Evolutionary conservation across 2,888 invertebrate genomes (phyloP), one percentile per base, ranked within the genome.

Genomic region (Ichneumon xanthorius): DNA sequence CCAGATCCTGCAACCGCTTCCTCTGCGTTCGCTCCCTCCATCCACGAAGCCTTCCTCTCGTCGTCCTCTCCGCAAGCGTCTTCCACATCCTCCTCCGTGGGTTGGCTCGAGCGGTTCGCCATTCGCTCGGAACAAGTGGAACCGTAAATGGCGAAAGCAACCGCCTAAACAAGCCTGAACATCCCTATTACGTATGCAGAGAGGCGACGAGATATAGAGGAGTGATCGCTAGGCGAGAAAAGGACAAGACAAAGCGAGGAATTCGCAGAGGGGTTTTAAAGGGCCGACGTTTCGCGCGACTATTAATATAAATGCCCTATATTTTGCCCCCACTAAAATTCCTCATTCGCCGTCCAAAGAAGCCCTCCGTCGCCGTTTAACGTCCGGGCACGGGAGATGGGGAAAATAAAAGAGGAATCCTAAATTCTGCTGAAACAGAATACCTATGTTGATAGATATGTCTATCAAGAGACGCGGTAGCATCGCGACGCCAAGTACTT

Each of bases 121-220:
- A 76, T 79, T 80, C 82, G 76, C 79, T 79, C 53, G 85, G 72
- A 85, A 85, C 75, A 85, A 82, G 70, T 82, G 85, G 79, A 79
- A 82, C 72, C 82, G 82, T 80, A 85, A 85, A 85, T 82, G 80
- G 82, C 61, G 82, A 77, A 82, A 77, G 85, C 85, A 80, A 72
- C 67, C 40, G 68, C 76, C 73, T 73, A 80, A 77, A 77, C 80
- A 82, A 73, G 85, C 82, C 77, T 67, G 77, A 86, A 70, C 85
- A 63, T 68, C 30, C 77, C 80, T 75, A 86, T 86, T 86, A 82
- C 77, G 80, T 86, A 83, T 83, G 82, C 71, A 65, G 80, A 80
- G 61, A 80, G 80, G 75, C 22, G n/a, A 76, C 76, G 22, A 76
- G 75, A 63, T 70, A 45, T 33, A 70, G 40, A 53, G n/a, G 61